Percentiles rank a stretch among this genome's conserved stretches.
Evolutionary conservation across 2,797 vertebrate species (phyloP).

Genomic region (Corythornis leucogaster): DNA sequence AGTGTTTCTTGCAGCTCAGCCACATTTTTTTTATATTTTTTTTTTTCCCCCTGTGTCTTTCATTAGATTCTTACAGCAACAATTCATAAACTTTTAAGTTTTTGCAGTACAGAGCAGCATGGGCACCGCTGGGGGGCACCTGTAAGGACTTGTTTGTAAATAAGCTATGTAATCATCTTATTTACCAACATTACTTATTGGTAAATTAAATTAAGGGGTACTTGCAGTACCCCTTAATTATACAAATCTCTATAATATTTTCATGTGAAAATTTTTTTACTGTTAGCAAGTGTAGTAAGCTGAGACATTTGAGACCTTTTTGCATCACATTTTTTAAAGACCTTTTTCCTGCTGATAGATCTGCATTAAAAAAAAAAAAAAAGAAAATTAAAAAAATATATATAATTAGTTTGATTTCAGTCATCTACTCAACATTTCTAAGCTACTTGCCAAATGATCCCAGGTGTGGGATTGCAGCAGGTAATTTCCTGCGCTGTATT

Average conservation of each 20-base stretch:
- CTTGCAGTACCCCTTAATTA: not conserved
- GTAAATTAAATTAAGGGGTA: too few species aligned
- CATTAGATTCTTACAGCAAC: not conserved
- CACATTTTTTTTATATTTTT: not conserved
- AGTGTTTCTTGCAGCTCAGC: not conserved
- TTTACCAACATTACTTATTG: too few species aligned
- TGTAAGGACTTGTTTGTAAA: not conserved
- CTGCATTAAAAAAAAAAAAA: conserved; percentile 19
- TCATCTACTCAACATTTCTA: conserved; percentile 70
- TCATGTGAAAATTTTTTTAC: not conserved
- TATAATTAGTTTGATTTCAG: conserved; percentile 53
- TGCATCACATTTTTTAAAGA: not conserved
- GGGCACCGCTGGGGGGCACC: not conserved
- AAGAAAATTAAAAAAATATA: too few species aligned
- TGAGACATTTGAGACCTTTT: not conserved
- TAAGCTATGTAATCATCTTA: too few species aligned
- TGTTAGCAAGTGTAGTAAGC: not conserved
- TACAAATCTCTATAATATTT: not conserved
- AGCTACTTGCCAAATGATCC: conserved; percentile 75
- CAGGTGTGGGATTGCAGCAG: conserved; percentile 91
- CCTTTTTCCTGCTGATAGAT: not conserved
- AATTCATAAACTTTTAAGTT: not conserved
- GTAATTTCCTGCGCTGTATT: conserved; percentile 90
- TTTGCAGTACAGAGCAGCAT: accelerated
- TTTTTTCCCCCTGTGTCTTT: not conserved